phyloP scores from a whole-genome alignment of 2,888 invertebrate species.

The Diplazon laetatorius region DNA sequence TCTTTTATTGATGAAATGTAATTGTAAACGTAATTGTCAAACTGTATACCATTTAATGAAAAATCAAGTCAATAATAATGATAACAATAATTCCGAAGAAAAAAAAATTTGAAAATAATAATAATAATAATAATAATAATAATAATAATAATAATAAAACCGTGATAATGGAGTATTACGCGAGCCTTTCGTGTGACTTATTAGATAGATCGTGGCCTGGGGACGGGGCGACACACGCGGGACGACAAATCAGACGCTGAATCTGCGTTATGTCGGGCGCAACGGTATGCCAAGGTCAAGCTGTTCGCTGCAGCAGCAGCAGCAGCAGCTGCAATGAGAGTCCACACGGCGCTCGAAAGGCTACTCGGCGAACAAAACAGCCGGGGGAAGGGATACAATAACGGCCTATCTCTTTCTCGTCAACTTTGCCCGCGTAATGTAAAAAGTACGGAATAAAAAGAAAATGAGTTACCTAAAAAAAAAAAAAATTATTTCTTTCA shows the following conservation, averaged over 20 bases:
- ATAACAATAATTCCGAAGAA: too few species aligned
- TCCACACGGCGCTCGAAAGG: background rate
- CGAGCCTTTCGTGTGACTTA: background rate
- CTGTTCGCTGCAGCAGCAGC: conserved; percentile 59
- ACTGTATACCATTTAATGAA: too few species aligned
- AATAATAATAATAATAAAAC: too few species aligned
- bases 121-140: too few species aligned
- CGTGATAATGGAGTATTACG: too few species aligned
- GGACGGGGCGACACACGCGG: conserved; percentile 8
- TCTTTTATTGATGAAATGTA: too few species aligned
- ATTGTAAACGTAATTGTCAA: too few species aligned
- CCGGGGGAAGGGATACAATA: conserved; percentile 4
- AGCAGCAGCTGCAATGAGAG: background rate
- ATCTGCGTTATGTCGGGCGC: conserved; percentile 68
- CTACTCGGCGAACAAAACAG: background rate
- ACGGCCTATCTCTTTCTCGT: too few species aligned
- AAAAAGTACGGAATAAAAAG: conserved; percentile 49
- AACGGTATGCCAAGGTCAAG: conserved; percentile 72
- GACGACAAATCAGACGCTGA: conserved; percentile 67
- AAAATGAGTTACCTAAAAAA: too few species aligned
- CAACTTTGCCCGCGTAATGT: conserved; percentile 37
- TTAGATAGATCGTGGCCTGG: background rate
- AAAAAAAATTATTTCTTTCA: too few species aligned
- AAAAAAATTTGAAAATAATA: too few species aligned
- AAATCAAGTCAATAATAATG: too few species aligned